A percentile compares a stretch with the other conserved stretches of the same genome.
Evolutionary conservation across 92 coral and sea anemone genomes (phyloP).

Genomic region (Parazoanthus atlanticus): DNA sequence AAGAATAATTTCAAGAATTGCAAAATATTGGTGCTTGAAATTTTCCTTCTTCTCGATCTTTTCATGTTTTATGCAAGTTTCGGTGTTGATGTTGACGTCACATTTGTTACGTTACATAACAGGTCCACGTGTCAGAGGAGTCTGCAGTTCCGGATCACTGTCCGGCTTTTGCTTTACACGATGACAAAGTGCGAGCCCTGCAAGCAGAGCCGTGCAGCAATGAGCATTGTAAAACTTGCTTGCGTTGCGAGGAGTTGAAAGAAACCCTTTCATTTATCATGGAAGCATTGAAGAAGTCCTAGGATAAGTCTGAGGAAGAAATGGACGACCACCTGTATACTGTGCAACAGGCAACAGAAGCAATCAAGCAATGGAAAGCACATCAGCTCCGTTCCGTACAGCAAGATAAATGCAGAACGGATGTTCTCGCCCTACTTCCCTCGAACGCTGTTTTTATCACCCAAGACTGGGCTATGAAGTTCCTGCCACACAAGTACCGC

Average conservation of each 20-base stretch:
- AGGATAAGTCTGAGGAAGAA: neutral
- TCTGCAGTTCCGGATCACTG: constrained; percentile 14
- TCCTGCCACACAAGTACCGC: constrained; percentile 57
- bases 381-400: constrained; percentile 4
- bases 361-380: neutral
- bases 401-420: neutral
- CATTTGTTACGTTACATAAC: neutral
- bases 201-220: constrained; percentile 5
- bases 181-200: neutral
- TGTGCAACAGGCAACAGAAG: neutral
- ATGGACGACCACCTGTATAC: neutral
- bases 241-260: neutral
- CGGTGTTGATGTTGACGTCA: neutral
- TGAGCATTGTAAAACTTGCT: neutral
- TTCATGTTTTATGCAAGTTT: too few relatives aligned
- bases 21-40: neutral
- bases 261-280: neutral
- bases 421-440: neutral
- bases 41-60: neutral
- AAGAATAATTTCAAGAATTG: too few relatives aligned
- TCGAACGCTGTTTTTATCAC: neutral
- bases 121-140: constrained; percentile 4
- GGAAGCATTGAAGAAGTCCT: neutral
- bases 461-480: constrained; percentile 35
- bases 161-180: neutral